These are phyloP conservation scores for Sebastes wilsoni DNA, from an alignment of 2,797 vertebrate genomes.

Conservation along the genomic window DNA sequence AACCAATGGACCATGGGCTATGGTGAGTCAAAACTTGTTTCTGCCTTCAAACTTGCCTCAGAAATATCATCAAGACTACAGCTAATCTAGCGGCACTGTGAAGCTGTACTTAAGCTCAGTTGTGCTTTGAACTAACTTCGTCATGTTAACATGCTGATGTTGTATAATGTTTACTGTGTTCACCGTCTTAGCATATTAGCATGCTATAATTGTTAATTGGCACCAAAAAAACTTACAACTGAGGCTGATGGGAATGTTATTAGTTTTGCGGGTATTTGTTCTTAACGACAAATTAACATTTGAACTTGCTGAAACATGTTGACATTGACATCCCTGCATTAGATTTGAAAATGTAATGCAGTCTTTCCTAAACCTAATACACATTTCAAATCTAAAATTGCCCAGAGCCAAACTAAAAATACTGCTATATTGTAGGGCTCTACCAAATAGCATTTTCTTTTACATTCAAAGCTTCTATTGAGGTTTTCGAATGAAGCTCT, in stretches of 20 bases:
- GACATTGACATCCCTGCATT: background rate
- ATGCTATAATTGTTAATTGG: background rate
- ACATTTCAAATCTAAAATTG: background rate
- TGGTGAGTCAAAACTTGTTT: slow-evolving; percentile 65
- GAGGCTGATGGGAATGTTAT: background rate
- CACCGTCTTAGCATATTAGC: background rate
- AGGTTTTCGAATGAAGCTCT: no score
- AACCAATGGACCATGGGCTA: slow-evolving; percentile 75
- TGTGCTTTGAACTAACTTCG: background rate
- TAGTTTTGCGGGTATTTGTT: background rate
- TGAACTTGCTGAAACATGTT: background rate
- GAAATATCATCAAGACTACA: background rate
- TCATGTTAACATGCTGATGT: background rate
- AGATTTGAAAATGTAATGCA: background rate
- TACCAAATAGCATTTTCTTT: no score
- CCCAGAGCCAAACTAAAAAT: background rate
- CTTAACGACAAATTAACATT: background rate
- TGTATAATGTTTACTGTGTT: background rate
- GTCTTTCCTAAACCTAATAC: background rate
- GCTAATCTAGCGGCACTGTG: background rate
- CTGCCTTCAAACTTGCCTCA: background rate
- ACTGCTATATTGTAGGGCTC: background rate
- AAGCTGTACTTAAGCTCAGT: background rate
- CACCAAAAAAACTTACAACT: background rate
- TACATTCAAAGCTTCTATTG: no score